Base-by-base conservation (phyloP, 2,888 invertebrate genomes). In the Ennomos quercinarius region DNA sequence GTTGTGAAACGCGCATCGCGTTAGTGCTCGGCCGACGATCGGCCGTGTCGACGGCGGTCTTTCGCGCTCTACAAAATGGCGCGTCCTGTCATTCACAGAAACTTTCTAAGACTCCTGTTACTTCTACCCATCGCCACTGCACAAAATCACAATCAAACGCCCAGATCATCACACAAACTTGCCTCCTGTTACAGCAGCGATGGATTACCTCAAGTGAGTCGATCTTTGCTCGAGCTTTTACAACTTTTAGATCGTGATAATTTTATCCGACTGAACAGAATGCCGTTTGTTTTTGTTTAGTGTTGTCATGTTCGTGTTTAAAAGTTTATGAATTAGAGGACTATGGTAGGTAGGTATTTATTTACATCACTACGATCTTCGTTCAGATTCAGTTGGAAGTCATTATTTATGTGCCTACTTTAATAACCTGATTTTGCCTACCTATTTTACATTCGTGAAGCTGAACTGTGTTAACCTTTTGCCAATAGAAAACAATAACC, bases 1-100 rank as follows among this genome's bases (percentile, higher is more conserved):
- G 85, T 89, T 89, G 89, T 88, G 90, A 89, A 89, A 89, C 82
- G 76, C 66, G 70, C 69, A 66, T 67, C 75, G 80, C 80, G 83
- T 79, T 87, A 91, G 91, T 91, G 85, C 82, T 81, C 81, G 83
- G 79, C 81, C 83, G 85, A 80, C 86, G 79, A 81, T 84, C 84
- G 83, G 78, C 73, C 76, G 84, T 74, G 78, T 67, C 76, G 80
- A 84, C 84, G 85, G 82, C 80, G 77, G 77, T 72, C 71, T 71
- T 68, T 75, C 74, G 80, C 83, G 82, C 81, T 78, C 74, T 67
- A 60, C 87, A 88, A 86, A 76, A 91, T 91, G 91, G 84, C 89
- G 86, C 83, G 83, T 70, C 71, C 75, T 71, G 73, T 73, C 64
- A 68, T 84, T 63, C 74, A 73, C 63, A 73, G 76, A 75, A 71